Base-by-base conservation (phyloP, 2,888 invertebrate species). In the Hydraecia micacea region DNA sequence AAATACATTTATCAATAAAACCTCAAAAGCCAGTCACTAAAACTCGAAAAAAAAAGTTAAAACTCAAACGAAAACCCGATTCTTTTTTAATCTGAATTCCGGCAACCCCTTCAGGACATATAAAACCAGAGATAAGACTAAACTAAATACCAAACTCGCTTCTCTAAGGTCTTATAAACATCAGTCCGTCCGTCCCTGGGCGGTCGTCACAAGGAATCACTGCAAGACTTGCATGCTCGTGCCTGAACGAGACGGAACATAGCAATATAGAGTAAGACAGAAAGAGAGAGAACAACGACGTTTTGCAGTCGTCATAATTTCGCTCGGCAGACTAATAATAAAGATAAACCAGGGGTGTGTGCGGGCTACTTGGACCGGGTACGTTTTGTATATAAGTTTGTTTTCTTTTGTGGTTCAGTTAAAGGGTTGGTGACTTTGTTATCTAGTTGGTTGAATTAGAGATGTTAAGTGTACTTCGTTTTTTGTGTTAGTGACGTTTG, bases 301-400 rank as follows among this genome's bases (percentile, higher is more conserved):
- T 95, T 95, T 95, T 97, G 97, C 97, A 97, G 97, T 97, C 95
- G 97, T 97, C 97, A 97, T 97, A 97, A 97, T 97, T 97, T 97
- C 95, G 95, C 96, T 95, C 95, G 94, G 96, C 95, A 95, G 97
- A 97, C 96, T 96, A 95, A 97, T 96, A 97, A 96, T 96, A 96
- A 95, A 97, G 97, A 97, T 97, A 97, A 96, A 95, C 92, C 93
- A 87, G 93, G 92, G 91, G 92, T 88, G 87, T 86, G 86, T 67
- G 86, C 79, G 83, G 83, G 77, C 60, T 67, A 83, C 68, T 85
- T 80, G 86, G 85, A 86, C 76, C 79, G 75, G 71, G 77, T 85
- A 82, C 73, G 77, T 79, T 76, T 68, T 80, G 80, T 85, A 13
- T 73, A 52, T 73, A 77, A 77, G 79, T 77, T 83, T 77, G 83